phyloP scores from a whole-genome alignment of 92 coral and sea anemone genomes.

The Galaxea fascicularis region DNA sequence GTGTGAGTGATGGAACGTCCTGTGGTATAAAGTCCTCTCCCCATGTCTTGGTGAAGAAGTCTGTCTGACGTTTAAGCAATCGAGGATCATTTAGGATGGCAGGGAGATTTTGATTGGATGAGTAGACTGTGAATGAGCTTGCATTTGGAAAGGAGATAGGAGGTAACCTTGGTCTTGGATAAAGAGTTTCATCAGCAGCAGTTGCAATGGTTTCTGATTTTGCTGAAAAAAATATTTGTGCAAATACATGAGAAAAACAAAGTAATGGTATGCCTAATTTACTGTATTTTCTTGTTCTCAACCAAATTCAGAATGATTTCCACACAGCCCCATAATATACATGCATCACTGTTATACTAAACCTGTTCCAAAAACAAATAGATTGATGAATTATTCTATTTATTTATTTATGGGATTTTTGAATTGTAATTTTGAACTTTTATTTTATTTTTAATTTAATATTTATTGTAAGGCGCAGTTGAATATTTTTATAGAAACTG shows the following conservation, averaged over 20 bases:
- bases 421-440: too few species aligned
- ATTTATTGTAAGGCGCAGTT: too few species aligned
- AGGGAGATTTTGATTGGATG: conserved; percentile 95
- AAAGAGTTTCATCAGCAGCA: conserved; percentile 76
- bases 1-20: conserved; percentile 91
- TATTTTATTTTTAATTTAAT: too few species aligned
- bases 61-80: conserved; percentile 78
- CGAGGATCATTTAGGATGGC: conserved; percentile 97
- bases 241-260: not conserved
- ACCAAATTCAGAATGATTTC: too few species aligned
- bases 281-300: too few species aligned
- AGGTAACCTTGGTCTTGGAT: conserved; percentile 85
- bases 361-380: too few species aligned
- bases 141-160: conserved; percentile 88
- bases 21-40: conserved; percentile 95
- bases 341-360: too few species aligned
- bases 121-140: conserved; percentile 87
- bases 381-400: too few species aligned
- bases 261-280: too few species aligned
- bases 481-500: too few species aligned
- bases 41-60: conserved; percentile 95
- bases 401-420: too few species aligned
- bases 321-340: too few species aligned
- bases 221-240: conserved; percentile 19
- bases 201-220: conserved; percentile 51